Evolutionary conservation across 2,888 invertebrate genomes (phyloP), one percentile per base, ranked within the genome.

Genomic region (Philereme transversata): DNA sequence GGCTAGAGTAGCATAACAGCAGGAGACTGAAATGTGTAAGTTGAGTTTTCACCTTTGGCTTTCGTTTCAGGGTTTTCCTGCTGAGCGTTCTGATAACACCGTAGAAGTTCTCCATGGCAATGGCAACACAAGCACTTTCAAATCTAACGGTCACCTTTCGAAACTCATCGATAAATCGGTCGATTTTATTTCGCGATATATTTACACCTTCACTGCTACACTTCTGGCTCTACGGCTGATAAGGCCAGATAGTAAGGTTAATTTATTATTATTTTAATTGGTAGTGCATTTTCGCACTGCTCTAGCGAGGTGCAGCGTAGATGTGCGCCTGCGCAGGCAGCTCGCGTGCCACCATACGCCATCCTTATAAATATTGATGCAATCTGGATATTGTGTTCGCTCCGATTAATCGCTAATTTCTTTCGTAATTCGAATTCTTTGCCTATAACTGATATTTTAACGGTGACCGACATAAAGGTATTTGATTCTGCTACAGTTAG

Each of bases 341-440:
- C 70, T 53, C 75, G 74, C 74, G 72, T 74, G 70, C 78, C 75
- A 76, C 77, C 80, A 82, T 86, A 85, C 85, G 76, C 77, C 80
- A 82, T 86, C 85, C 85, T 84, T 79, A 90, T 90, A 82, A 88
- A 90, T 90, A 91, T 89, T 90, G 85, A 90, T 90, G 88, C 84
- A 87, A 88, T 86, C 82, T 83, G 79, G 78, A 79, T 70, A 70
- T 70, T 81, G 78, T 81, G 74, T 81, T 83, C 83, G 87, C 87
- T 87, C 86, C 88, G 86, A 90, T 90, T 83, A 83, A 84, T 87
- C 75, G 82, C 69, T 69, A 76, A 83, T 82, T 83, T 82, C 78
- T 87, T 83, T 86, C 79, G 77, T 80, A 83, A 84, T 75, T 77
- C 70, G 70, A 79, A 82, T 84, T 81, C 73, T 75, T 78, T 73